A percentile compares a stretch with the other conserved stretches of the same genome.
These are phyloP conservation scores for Melieria omissa DNA, from an alignment of 2,888 invertebrate genomes.

Conservation along the genomic window DNA sequence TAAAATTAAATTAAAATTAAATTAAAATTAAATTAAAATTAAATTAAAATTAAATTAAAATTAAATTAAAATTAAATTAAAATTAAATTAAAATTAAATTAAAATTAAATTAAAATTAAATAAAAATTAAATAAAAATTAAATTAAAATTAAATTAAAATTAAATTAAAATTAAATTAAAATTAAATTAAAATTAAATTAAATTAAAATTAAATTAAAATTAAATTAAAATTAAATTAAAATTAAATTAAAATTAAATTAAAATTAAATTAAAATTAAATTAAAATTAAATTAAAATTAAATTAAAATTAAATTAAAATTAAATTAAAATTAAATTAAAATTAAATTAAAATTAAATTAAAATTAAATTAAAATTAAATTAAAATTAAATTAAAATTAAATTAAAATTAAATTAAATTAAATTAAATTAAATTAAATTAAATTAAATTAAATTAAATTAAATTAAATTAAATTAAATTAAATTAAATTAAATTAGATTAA, in stretches of 20 bases:
- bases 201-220: conserved; percentile 8
- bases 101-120: too few relatives aligned
- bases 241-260: conserved; percentile 8
- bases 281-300: conserved; percentile 8
- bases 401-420: not conserved
- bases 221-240: too few relatives aligned
- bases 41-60: too few relatives aligned
- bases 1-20: too few relatives aligned
- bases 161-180: too few relatives aligned
- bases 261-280: not conserved
- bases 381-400: conserved; percentile 3
- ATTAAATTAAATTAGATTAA: too few relatives aligned
- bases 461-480: too few relatives aligned
- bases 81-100: too few relatives aligned
- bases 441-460: conserved; percentile 3
- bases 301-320: not conserved
- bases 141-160: too few relatives aligned
- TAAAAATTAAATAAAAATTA: conserved; percentile 2
- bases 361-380: too few relatives aligned
- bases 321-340: not conserved
- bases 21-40: too few relatives aligned
- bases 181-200: conserved; percentile 8
- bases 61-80: too few relatives aligned
- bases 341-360: conserved; percentile 8
- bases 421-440: conserved; percentile 8